These are phyloP conservation scores for Drosophila anomalata DNA, from an alignment of 2,888 invertebrate genomes.

Conservation along the genomic window DNA sequence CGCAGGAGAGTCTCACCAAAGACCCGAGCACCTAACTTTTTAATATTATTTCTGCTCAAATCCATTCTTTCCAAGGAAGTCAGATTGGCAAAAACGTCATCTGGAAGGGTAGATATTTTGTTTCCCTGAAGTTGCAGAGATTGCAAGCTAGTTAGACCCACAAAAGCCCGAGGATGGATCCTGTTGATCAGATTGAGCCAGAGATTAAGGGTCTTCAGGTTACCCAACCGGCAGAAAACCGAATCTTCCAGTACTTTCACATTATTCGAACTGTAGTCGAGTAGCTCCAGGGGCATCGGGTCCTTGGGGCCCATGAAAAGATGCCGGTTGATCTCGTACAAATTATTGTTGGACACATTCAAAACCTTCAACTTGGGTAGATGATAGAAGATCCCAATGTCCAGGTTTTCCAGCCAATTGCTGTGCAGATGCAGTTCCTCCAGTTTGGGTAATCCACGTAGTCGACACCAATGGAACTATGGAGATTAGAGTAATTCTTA, in stretches of 20 bases:
- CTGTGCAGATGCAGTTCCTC: constrained; percentile 68
- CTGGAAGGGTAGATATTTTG: constrained; percentile 64
- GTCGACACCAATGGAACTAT: constrained; percentile 67
- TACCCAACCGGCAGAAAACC: constrained; percentile 64
- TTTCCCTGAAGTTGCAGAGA: constrained; percentile 73
- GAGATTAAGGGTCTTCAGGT: constrained; percentile 72
- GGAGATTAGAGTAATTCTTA: not conserved
- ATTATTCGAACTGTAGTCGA: constrained; percentile 80
- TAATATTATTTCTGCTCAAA: constrained; percentile 71
- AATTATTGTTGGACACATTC: constrained; percentile 76
- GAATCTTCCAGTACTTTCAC: constrained; percentile 55
- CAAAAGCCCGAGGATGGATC: constrained; percentile 64
- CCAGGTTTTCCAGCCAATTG: constrained; percentile 71
- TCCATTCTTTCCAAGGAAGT: constrained; percentile 68
- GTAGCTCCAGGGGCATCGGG: constrained; percentile 47
- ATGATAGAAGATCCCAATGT: constrained; percentile 66
- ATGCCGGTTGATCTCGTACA: constrained; percentile 60
- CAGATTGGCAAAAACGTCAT: constrained; percentile 71
- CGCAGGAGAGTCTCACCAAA: constrained; percentile 69
- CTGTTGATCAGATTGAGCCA: constrained; percentile 70
- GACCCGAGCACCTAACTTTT: constrained; percentile 50
- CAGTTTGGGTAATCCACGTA: constrained; percentile 63
- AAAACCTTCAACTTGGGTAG: constrained; percentile 64
- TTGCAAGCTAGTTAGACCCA: constrained; percentile 62
- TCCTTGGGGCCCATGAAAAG: constrained; percentile 64